phyloP scores from a whole-genome alignment of 37 sponge, comb jelly and placozoan genomes.

The Eunapius fragilis region DNA sequence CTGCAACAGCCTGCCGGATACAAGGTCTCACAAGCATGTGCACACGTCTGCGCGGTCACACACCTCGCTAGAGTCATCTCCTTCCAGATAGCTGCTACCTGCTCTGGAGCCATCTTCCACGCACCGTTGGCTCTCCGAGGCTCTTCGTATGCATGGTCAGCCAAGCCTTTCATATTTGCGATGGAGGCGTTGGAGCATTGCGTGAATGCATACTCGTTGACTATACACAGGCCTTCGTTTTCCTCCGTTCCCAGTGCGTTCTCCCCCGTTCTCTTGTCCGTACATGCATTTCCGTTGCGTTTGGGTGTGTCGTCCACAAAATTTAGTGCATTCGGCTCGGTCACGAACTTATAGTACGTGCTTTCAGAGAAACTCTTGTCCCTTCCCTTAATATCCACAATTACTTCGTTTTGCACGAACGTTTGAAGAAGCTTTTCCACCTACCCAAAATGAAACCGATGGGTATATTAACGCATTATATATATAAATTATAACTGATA shows the following conservation, averaged over 20 bases:
- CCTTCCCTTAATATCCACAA: constrained; percentile 48
- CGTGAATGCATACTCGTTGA: constrained; percentile 46
- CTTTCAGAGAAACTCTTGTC: constrained; percentile 15
- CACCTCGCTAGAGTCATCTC: constrained; percentile 59
- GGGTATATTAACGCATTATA: too few species aligned
- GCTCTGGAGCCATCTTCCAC: constrained; percentile 8
- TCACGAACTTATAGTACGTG: constrained; percentile 58
- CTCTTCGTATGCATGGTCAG: neutral
- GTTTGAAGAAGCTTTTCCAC: constrained; percentile 55
- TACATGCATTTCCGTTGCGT: neutral
- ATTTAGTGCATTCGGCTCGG: constrained; percentile 53
- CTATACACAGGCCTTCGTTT: neutral
- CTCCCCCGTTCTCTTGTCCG: neutral
- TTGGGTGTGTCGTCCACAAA: constrained; percentile 33
- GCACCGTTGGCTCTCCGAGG: neutral
- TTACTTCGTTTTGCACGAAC: constrained; percentile 58
- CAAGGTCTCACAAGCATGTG: neutral
- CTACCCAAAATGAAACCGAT: neutral
- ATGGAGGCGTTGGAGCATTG: neutral
- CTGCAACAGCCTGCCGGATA: constrained; percentile 34
- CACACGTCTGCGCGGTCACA: neutral
- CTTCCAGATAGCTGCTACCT: constrained; percentile 57
- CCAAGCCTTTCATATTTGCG: too few species aligned
- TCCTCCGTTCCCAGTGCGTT: neutral
- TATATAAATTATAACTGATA: too few species aligned